These are phyloP conservation scores for Peromyscus eremicus DNA, from an alignment of 2,797 vertebrate species.

Conservation along the genomic window DNA sequence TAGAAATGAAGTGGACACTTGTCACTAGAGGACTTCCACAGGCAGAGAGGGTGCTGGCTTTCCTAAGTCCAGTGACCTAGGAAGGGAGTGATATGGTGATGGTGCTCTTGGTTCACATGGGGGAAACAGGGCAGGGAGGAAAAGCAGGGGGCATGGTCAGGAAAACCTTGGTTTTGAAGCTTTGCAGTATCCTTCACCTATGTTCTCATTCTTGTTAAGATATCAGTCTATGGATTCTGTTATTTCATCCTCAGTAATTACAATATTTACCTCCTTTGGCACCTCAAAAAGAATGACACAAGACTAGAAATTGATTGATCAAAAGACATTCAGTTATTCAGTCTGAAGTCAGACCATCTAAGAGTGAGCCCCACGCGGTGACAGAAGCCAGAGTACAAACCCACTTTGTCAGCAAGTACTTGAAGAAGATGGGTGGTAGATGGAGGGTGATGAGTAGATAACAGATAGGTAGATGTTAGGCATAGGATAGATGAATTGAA, in stretches of 20 bases:
- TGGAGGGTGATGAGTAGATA: not conserved
- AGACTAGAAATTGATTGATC: not conserved
- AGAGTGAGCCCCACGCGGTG: not conserved
- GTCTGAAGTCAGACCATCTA: not conserved
- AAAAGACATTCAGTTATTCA: not conserved
- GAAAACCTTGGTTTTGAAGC: not conserved
- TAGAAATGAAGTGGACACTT: no score
- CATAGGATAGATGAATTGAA: not conserved
- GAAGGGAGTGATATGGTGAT: not conserved
- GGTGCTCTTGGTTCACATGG: not conserved
- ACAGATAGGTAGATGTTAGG: not conserved
- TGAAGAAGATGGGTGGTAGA: not conserved
- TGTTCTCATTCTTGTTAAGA: no score
- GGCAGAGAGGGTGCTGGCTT: not conserved
- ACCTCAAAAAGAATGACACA: not conserved
- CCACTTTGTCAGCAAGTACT: not conserved
- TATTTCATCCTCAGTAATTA: no score
- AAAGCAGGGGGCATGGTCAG: accelerated
- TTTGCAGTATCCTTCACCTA: not conserved
- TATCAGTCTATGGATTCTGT: no score
- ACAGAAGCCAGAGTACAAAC: not conserved
- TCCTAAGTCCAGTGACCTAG: no score
- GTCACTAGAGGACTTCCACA: not conserved
- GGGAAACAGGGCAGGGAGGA: not conserved
- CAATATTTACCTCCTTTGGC: not conserved